Base-by-base conservation (phyloP, 2,888 invertebrate genomes). In the Luffia ferchaultella region DNA sequence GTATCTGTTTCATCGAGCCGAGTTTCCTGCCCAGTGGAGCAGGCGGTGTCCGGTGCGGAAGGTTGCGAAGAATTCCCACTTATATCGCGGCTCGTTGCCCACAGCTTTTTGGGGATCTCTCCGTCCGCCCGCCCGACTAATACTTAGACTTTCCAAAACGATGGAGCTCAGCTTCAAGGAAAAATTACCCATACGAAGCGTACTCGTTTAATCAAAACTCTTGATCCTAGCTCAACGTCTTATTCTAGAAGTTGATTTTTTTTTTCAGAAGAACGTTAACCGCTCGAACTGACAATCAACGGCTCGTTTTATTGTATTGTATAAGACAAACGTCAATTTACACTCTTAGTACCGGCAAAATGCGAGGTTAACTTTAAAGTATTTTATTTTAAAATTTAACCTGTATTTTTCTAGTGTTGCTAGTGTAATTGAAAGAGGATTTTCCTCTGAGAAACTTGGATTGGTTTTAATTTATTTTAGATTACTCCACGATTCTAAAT, bases 1-100 rank as follows among this genome's bases (percentile, higher is more conserved):
- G 57, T 64, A 66, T 65, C 67, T 30, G 12, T 30, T 30, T 12
- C 30, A 30, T 30, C 30, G 30, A 30, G 30, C 30, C 30, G 61
- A 66, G 63, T 58, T 65, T 62, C 50, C 45, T 61, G 68, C 67
- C 65, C 69, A 65, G 64, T 60, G 62, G 49, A 49, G 49, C 46
- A 16, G 42, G 43, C 42, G 50, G 50, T 42, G 48, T 45, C 43
- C 20, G 49, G 44, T 45, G 40, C 40, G 45, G 44, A 44, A 43
- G 16, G 20, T 51, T 48, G 42, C 20, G 15, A 64, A 67, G 73
- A 70, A 76, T 76, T 75, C 73, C 66, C 65, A 68, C 73, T 73
- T 67, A 66, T 63, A 18, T 30, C 30, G 30, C 30, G 30, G 30
- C 30, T 30, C 30, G 12, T 30, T 12, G 30, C 30, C 12, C 30